Base-by-base conservation (phyloP, 2,113 vertebrate genomes). In the Electrona antarctica region DNA sequence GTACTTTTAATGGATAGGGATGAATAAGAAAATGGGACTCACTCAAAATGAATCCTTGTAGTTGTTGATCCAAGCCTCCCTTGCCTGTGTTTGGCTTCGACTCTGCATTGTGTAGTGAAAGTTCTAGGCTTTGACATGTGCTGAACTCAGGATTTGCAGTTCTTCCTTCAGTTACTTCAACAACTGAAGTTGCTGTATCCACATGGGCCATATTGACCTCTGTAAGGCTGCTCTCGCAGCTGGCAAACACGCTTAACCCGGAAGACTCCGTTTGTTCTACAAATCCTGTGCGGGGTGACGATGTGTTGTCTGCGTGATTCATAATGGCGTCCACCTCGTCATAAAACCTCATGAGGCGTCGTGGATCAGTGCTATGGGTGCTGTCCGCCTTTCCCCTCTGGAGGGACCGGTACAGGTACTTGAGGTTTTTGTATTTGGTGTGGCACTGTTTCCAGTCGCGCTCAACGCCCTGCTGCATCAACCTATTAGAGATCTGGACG, bases 371-470 rank as follows among this genome's bases (percentile, higher is more conserved):
- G 29, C 76, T 93, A 15, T 81, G 93, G 0, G 85, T 83, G 28
- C 76, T 93, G 21, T 81, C 93, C 0, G 78, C 81, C 54, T 92
- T 95, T n/a, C 94, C 94, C 61, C 94, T 95, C 71, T 95, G 94
- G 49, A 96, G 89, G 13, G 93, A 92, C 0, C 94, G 93, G 77
- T 97, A 96, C 64, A 96, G 90, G 2, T 96, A 96, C 90, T 97
- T 97, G 60, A 97, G 92, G 85, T 96, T 96, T 82, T 95, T 97
- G 88, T 96, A 95, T 82, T 97, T 97, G 3, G 93, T 96, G 65
- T 90, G 92, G 71, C 95, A 97, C 73, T 97, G 94, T 75, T 96
- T 98, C 95, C 94, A 96, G 90, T 97, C 95, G 7, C 94, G 94
- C 6, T 96, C 94, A 28, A 95, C 94, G 60, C 95, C 94, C 57